Evolutionary conservation across 2,888 invertebrate species (phyloP).

Genomic region (Xestia c-nigrum): DNA sequence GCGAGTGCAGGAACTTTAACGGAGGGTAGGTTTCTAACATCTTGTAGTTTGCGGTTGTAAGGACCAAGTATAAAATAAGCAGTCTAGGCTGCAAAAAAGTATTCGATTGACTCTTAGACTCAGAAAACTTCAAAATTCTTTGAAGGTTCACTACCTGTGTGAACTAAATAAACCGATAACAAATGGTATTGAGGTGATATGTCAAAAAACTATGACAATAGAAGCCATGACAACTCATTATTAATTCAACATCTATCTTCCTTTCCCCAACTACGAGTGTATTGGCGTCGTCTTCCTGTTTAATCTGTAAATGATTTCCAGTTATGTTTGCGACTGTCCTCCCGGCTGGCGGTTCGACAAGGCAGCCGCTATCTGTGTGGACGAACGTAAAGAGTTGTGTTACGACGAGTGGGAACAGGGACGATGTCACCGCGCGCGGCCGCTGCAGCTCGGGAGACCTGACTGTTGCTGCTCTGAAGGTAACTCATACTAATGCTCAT

Average conservation of each 20-base stretch:
- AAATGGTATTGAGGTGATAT: background rate
- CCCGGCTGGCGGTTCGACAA: constrained; percentile 93
- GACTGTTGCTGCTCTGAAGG: constrained; percentile 88
- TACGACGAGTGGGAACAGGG: constrained; percentile 90
- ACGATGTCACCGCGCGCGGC: constrained; percentile 83
- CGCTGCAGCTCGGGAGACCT: constrained; percentile 81
- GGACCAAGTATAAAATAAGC: background rate
- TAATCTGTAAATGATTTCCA: constrained; percentile 46
- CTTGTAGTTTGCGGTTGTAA: background rate
- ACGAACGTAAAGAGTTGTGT: constrained; percentile 94
- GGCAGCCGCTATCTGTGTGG: constrained; percentile 93
- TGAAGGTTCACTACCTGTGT: background rate
- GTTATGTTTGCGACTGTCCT: constrained; percentile 95
- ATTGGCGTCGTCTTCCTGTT: background rate
- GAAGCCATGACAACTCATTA: background rate
- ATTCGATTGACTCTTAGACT: background rate
- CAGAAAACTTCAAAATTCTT: background rate
- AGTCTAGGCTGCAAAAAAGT: background rate
- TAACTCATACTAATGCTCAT: constrained; percentile 47
- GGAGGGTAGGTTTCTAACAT: constrained; percentile 90
- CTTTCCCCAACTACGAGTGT: background rate
- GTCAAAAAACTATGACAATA: background rate
- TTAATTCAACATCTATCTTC: background rate
- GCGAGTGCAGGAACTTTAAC: constrained; percentile 95
- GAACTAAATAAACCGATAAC: background rate